Evolutionary conservation across 2,113 vertebrate genomes (phyloP).

Genomic region (Hyperoodon ampullatus): DNA sequence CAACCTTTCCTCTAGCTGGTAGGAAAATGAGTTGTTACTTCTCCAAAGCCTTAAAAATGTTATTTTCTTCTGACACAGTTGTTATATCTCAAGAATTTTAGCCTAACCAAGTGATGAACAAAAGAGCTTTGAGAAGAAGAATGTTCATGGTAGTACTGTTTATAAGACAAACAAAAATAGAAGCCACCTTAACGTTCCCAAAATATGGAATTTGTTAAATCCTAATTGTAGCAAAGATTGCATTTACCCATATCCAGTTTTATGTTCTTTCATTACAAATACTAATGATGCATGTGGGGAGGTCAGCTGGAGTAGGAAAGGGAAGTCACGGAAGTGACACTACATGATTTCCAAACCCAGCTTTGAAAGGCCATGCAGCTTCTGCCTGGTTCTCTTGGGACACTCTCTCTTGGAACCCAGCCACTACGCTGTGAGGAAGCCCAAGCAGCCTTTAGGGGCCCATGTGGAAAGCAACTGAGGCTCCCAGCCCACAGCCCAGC

Average conservation of each 20-base stretch:
- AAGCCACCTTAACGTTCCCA: not conserved
- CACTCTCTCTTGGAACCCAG: not conserved
- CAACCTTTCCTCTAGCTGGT: not conserved
- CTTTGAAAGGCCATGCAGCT: too few species aligned
- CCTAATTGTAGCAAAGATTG: not conserved
- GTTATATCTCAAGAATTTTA: not conserved
- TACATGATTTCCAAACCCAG: not conserved
- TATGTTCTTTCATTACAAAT: not conserved
- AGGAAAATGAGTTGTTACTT: not conserved
- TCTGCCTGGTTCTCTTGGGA: not conserved
- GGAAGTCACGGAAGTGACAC: not conserved
- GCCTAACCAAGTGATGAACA: not conserved
- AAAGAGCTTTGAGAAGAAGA: not conserved
- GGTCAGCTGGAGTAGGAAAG: not conserved
- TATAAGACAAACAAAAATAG: not conserved
- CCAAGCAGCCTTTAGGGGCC: not conserved
- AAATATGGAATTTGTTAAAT: not conserved
- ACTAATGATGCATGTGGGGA: too few species aligned
- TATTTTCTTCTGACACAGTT: not conserved
- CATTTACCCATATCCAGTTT: not conserved
- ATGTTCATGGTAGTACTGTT: not conserved
- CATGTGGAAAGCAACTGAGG: accelerated
- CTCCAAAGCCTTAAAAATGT: not conserved
- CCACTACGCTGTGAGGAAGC: not conserved
- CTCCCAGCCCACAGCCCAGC: not conserved